A percentile compares a stretch with the other conserved stretches of the same genome.
These are phyloP conservation scores for Ctenodactylus gundi DNA, from an alignment of 2,113 vertebrate genomes.

Conservation along the genomic window DNA sequence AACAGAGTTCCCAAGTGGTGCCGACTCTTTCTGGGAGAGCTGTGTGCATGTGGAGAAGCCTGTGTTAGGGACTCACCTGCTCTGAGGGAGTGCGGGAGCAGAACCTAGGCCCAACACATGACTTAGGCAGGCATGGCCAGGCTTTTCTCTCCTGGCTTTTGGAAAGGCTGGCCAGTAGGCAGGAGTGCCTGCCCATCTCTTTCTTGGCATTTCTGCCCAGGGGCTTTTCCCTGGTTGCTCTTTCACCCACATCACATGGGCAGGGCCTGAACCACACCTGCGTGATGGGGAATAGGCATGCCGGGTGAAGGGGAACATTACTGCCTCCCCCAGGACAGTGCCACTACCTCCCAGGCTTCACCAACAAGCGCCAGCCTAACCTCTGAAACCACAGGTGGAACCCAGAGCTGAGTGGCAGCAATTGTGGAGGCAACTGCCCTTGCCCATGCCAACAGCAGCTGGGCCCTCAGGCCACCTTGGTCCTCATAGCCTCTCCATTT, in stretches of 20 bases:
- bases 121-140: fast-evolving
- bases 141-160: neutral
- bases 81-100: neutral
- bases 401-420: neutral
- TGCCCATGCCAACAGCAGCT: neutral
- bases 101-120: too few species aligned
- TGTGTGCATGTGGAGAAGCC: neutral
- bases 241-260: neutral
- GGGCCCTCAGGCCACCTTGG: neutral
- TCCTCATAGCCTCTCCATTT: neutral
- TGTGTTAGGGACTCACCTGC: neutral
- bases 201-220: neutral
- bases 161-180: neutral
- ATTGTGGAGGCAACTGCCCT: neutral
- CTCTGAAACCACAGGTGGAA: neutral
- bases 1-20: neutral
- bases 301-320: neutral
- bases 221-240: neutral
- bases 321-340: neutral
- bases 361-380: neutral
- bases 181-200: neutral
- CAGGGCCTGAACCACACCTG: too few species aligned
- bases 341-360: slow-evolving; percentile 64
- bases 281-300: too few species aligned
- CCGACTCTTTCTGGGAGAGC: neutral